Percentiles rank a stretch among this genome's conserved stretches.
Conservation (phyloP, 2,888 invertebrate genomes). For the Bugulina stolonifera region DNA sequence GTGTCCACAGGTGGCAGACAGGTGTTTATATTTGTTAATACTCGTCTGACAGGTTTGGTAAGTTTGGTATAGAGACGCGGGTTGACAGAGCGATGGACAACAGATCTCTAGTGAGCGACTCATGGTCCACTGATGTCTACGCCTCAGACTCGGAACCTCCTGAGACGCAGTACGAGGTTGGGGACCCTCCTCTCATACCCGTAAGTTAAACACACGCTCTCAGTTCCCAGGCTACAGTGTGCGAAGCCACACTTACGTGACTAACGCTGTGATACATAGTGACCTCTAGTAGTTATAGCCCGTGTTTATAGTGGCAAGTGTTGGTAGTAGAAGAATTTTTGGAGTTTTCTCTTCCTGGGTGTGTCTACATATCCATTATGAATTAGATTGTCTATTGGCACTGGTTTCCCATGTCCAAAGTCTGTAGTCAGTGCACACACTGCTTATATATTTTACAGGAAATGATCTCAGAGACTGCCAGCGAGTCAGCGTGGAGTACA, state of each 20-base stretch:
- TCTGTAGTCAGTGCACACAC: too few relatives aligned
- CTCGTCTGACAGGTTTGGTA: constrained; percentile 68
- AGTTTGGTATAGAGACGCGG: constrained; percentile 73
- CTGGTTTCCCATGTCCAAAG: too few relatives aligned
- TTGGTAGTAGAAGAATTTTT: too few relatives aligned
- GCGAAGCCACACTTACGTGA: too few relatives aligned
- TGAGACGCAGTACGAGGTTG: constrained; percentile 57
- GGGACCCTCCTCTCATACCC: constrained; percentile 3
- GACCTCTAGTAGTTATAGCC: too few relatives aligned
- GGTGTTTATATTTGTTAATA: background rate
- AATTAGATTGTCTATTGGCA: too few relatives aligned
- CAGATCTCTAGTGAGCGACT: constrained; percentile 91
- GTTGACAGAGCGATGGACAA: constrained; percentile 62
- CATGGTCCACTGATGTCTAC: constrained; percentile 96
- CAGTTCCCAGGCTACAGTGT: background rate
- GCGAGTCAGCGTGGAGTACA: constrained; percentile 52
- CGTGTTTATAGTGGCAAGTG: too few relatives aligned
- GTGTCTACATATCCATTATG: too few relatives aligned
- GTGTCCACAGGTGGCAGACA: too few relatives aligned
- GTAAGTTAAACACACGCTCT: background rate
- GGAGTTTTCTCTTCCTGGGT: too few relatives aligned
- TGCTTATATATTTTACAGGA: too few relatives aligned
- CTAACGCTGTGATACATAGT: too few relatives aligned
- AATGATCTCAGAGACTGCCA: constrained; percentile 57
- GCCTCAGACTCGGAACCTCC: constrained; percentile 93